Conservation (phyloP, 2,888 invertebrate species). For the Stictocephala bisonia region DNA sequence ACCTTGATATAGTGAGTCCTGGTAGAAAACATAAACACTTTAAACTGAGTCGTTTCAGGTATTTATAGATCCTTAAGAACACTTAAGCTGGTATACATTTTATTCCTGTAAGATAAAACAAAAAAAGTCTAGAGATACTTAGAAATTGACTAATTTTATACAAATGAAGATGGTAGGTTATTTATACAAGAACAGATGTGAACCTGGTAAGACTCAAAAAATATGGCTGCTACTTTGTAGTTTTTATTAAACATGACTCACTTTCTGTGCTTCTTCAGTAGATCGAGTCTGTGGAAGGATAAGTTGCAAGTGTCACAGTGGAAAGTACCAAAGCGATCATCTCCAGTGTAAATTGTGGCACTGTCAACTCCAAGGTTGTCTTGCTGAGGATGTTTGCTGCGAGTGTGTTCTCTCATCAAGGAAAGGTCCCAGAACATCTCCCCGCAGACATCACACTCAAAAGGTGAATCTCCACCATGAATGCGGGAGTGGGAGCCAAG, state of each 20-base stretch:
- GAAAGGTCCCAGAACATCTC: constrained; percentile 83
- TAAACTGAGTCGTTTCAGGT: background rate
- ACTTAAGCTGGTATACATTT: background rate
- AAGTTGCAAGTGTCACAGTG: constrained; percentile 81
- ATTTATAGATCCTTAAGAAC: background rate
- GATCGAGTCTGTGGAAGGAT: constrained; percentile 81
- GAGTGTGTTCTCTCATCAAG: constrained; percentile 71
- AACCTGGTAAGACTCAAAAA: no score
- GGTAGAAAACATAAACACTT: constrained; percentile 49
- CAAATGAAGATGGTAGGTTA: no score
- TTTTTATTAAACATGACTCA: constrained; percentile 56
- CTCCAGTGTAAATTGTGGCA: constrained; percentile 29
- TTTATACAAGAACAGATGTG: no score
- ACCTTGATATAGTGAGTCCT: constrained; percentile 65
- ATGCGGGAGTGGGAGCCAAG: constrained; percentile 76
- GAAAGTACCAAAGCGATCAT: constrained; percentile 53
- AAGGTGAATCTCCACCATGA: constrained; percentile 83
- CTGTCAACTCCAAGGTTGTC: constrained; percentile 8
- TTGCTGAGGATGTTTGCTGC: constrained; percentile 67
- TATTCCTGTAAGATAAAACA: no score
- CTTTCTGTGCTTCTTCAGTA: constrained; percentile 77
- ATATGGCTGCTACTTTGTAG: no score
- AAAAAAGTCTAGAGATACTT: no score
- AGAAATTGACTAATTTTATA: no score
- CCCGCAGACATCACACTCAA: constrained; percentile 82